These are phyloP conservation scores for Pangasius mekongensis DNA, from an alignment of 2,797 vertebrate genomes.

Conservation along the genomic window DNA sequence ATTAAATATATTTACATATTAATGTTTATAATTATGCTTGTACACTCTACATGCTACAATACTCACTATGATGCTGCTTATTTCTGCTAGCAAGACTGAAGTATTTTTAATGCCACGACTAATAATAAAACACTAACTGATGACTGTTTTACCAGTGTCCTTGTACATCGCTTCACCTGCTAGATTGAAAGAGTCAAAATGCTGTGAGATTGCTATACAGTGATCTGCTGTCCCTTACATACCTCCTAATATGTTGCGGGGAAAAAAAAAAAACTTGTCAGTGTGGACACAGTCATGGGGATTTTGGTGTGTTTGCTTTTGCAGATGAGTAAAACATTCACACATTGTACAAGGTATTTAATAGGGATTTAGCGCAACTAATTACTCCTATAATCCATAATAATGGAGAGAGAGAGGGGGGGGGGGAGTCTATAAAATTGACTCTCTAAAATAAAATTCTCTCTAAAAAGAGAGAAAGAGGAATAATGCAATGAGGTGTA, in stretches of 20 bases:
- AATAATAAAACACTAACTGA: not conserved
- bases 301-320: conserved; percentile 11
- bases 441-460: too few relatives aligned
- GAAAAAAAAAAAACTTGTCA: not conserved
- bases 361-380: conserved; percentile 14
- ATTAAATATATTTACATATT: not conserved
- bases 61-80: not conserved
- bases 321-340: conserved; percentile 18
- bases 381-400: conserved; percentile 18
- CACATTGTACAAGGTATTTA: conserved; percentile 17
- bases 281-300: not conserved
- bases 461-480: not conserved
- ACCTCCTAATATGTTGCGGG: not conserved
- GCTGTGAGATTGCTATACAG: not conserved
- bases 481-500: not conserved
- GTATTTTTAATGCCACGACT: not conserved
- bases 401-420: conserved; percentile 31
- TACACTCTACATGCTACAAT: too few relatives aligned
- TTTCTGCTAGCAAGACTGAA: not conserved
- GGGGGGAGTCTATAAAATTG: not conserved
- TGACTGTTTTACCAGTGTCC: not conserved
- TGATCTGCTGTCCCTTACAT: not conserved
- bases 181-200: not conserved
- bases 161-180: not conserved
- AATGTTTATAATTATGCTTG: not conserved